Percentiles rank a stretch among this genome's conserved stretches.
Conservation (phyloP, 2,888 invertebrate species). For the Loripinus fragilis region DNA sequence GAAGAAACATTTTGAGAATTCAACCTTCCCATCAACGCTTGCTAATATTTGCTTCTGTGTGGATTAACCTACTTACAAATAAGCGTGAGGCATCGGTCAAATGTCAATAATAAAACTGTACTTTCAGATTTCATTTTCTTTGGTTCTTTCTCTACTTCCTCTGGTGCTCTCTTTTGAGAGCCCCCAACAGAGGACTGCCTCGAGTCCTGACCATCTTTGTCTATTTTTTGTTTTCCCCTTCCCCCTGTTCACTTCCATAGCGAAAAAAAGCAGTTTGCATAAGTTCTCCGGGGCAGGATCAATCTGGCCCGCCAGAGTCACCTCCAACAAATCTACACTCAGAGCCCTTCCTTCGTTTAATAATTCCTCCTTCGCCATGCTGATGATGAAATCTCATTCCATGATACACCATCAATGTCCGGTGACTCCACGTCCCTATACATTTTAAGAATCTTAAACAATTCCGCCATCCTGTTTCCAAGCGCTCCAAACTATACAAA, state of each 20-base stretch:
- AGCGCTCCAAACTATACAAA: not conserved
- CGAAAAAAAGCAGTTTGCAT: not conserved
- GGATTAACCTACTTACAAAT: too few relatives aligned
- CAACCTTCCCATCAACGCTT: too few relatives aligned
- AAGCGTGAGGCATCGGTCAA: too few relatives aligned
- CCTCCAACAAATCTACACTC: not conserved
- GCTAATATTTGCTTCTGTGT: too few relatives aligned
- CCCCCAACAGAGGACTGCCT: too few relatives aligned
- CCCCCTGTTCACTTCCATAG: not conserved
- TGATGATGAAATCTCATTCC: not conserved
- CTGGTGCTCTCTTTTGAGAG: too few relatives aligned
- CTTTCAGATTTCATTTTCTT: too few relatives aligned
- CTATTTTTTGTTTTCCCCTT: not conserved
- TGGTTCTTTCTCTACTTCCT: too few relatives aligned
- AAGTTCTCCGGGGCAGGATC: not conserved
- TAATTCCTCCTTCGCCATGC: not conserved
- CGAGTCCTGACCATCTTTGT: too few relatives aligned
- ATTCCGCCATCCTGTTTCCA: not conserved
- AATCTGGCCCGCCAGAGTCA: not conserved
- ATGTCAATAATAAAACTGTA: too few relatives aligned
- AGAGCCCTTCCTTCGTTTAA: not conserved
- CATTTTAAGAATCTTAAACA: not conserved
- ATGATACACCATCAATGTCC: not conserved
- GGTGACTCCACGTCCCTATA: not conserved
- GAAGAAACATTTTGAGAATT: too few relatives aligned